A percentile compares a stretch with the other conserved stretches of the same genome.
These are phyloP conservation scores for Odontocerum albicorne DNA, from an alignment of 2,888 invertebrate species.

Conservation along the genomic window DNA sequence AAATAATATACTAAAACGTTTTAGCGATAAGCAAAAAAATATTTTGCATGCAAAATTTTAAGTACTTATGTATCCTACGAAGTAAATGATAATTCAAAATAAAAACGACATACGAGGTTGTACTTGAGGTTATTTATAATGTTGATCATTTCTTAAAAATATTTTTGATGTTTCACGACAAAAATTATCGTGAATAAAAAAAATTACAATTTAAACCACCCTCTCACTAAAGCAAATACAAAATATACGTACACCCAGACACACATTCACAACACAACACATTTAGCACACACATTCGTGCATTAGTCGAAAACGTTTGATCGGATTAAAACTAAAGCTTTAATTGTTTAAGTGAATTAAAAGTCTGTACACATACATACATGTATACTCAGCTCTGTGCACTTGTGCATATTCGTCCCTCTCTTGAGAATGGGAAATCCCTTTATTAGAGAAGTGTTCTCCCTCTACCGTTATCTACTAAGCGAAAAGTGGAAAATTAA, in stretches of 20 bases:
- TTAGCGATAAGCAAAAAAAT: too few relatives aligned
- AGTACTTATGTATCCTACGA: too few relatives aligned
- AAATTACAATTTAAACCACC: constrained; percentile 17
- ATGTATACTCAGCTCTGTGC: background rate
- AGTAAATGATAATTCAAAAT: too few relatives aligned
- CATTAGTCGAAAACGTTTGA: constrained; percentile 36
- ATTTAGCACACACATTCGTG: constrained; percentile 7
- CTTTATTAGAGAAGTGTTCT: constrained; percentile 4
- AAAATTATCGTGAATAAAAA: background rate
- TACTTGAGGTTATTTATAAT: too few relatives aligned
- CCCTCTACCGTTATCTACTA: constrained; percentile 4
- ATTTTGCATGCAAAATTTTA: too few relatives aligned
- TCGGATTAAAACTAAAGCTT: constrained; percentile 38
- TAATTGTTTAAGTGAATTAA: constrained; percentile 38
- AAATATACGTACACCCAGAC: constrained; percentile 13
- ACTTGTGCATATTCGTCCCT: background rate
- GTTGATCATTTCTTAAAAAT: too few relatives aligned
- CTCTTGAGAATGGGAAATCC: background rate
- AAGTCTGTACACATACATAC: constrained; percentile 29
- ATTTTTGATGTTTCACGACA: too few relatives aligned
- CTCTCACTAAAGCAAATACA: background rate
- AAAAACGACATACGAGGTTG: too few relatives aligned
- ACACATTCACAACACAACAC: constrained; percentile 7
- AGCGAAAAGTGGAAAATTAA: constrained; percentile 10
- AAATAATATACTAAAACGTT: too few relatives aligned